These are phyloP conservation scores for Chironomus tepperi DNA, from an alignment of 1,140 invertebrate genomes.

Conservation along the genomic window DNA sequence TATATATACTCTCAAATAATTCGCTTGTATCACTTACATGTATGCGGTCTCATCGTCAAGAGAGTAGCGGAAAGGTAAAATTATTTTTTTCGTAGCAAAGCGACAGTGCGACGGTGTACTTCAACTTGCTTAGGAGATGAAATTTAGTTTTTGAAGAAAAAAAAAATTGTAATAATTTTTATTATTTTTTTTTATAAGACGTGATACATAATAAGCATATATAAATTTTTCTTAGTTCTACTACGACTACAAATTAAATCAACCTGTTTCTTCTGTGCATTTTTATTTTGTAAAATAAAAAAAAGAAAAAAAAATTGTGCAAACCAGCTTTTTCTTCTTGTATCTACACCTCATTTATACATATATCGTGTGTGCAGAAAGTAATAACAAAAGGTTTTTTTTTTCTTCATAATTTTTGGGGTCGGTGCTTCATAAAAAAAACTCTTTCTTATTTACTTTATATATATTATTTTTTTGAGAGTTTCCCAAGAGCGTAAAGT, in stretches of 20 bases:
- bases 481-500: no score
- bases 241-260: conserved; percentile 34
- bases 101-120: conserved; percentile 25
- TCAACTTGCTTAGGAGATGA: conserved; percentile 25
- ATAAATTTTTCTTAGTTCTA: conserved; percentile 29
- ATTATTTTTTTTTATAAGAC: conserved; percentile 27
- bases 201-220: conserved; percentile 29
- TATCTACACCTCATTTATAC: not conserved
- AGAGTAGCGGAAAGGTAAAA: not conserved
- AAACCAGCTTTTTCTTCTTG: conserved; percentile 17
- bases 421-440: not conserved
- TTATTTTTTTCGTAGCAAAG: conserved; percentile 26
- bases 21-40: conserved; percentile 16
- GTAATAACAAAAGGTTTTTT: not conserved
- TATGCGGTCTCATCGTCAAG: not conserved
- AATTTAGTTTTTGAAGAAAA: conserved; percentile 29
- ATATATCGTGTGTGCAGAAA: not conserved
- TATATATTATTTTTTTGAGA: no score
- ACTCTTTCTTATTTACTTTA: not conserved
- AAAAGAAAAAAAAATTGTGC: not conserved
- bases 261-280: not conserved
- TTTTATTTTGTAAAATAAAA: no score
- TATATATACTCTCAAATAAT: not conserved
- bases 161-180: conserved; percentile 27
- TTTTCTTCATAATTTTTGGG: not conserved